phyloP scores from a whole-genome alignment of 2,797 vertebrate genomes.

The Sebastes baramenuke region DNA sequence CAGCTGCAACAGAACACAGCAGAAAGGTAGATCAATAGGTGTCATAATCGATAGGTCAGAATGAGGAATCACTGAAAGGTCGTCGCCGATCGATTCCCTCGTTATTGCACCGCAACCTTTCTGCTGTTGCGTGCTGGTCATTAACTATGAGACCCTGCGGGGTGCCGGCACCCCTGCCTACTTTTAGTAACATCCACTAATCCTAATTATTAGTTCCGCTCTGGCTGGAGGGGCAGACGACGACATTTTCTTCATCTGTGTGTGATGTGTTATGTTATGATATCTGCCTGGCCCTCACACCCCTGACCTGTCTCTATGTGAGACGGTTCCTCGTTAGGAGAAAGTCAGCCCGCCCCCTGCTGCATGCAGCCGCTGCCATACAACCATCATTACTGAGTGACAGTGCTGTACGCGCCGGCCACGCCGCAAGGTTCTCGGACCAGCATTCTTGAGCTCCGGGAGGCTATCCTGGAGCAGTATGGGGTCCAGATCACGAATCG shows the following conservation, averaged over 20 bases:
- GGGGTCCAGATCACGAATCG: slow-evolving; percentile 37
- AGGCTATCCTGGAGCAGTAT: slow-evolving; percentile 36
- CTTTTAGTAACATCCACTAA: slow-evolving; percentile 69
- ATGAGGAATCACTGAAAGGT: slow-evolving; percentile 63
- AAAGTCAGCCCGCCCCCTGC: slow-evolving; percentile 65
- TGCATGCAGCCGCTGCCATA: slow-evolving; percentile 55
- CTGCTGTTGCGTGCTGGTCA: slow-evolving; percentile 51
- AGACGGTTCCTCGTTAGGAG: slow-evolving; percentile 78
- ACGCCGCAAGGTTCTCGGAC: slow-evolving; percentile 28
- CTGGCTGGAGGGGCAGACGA: slow-evolving; percentile 49
- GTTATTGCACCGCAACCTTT: slow-evolving; percentile 54
- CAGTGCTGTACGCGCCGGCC: slow-evolving; percentile 44
- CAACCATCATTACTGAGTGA: slow-evolving; percentile 75
- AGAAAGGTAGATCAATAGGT: slow-evolving; percentile 68
- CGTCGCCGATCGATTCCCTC: slow-evolving; percentile 56
- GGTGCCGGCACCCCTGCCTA: slow-evolving; percentile 38
- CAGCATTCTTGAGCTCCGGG: slow-evolving; percentile 53
- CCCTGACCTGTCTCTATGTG: slow-evolving; percentile 70
- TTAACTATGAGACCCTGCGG: slow-evolving; percentile 57
- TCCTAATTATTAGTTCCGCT: slow-evolving; percentile 75
- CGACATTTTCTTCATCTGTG: slow-evolving; percentile 64
- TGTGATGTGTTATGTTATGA: slow-evolving; percentile 63
- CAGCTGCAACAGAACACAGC: slow-evolving; percentile 52
- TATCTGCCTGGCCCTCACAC: slow-evolving; percentile 67
- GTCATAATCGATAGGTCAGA: slow-evolving; percentile 76